phyloP scores from a whole-genome alignment of 2,797 vertebrate genomes.

The Takifugu rubripes region DNA sequence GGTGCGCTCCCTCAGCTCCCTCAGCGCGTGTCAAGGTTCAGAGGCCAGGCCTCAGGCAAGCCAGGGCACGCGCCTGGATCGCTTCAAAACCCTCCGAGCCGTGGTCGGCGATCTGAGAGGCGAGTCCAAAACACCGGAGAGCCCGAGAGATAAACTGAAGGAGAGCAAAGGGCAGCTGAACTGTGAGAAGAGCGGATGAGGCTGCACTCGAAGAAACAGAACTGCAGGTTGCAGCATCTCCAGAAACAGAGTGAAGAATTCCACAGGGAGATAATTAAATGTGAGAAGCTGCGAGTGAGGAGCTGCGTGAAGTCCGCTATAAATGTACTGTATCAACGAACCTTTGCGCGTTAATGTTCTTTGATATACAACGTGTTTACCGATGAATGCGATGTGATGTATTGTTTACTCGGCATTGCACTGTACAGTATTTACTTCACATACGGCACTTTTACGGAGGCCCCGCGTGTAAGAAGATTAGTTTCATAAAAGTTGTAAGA shows the following conservation, averaged over 20 bases:
- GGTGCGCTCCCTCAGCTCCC: slow-evolving; percentile 81
- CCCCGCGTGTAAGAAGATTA: slow-evolving; percentile 45
- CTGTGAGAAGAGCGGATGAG: slow-evolving; percentile 69
- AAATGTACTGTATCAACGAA: slow-evolving; percentile 70
- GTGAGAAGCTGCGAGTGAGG: slow-evolving; percentile 53
- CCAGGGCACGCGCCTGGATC: slow-evolving; percentile 77
- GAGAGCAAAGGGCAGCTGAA: slow-evolving; percentile 66
- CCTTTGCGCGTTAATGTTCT: slow-evolving; percentile 61
- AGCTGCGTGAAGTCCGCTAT: slow-evolving; percentile 62
- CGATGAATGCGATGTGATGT: slow-evolving; percentile 70
- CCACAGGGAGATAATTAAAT: slow-evolving; percentile 64
- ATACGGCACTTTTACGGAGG: slow-evolving; percentile 56
- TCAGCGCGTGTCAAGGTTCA: slow-evolving; percentile 62
- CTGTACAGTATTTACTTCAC: slow-evolving; percentile 68
- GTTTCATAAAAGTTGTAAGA: slow-evolving; percentile 48
- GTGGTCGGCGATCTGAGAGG: slow-evolving; percentile 74
- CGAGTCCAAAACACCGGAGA: slow-evolving; percentile 51
- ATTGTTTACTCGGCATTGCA: slow-evolving; percentile 69
- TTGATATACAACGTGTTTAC: slow-evolving; percentile 71
- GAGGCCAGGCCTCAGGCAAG: slow-evolving; percentile 60
- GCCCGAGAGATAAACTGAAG: slow-evolving; percentile 63
- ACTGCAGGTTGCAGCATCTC: slow-evolving; percentile 35
- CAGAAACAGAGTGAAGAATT: slow-evolving; percentile 34
- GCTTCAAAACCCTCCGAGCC: slow-evolving; percentile 77
- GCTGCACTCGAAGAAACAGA: slow-evolving; percentile 17